Evolutionary conservation across 2,797 vertebrate species (phyloP), one percentile per base, ranked within the genome.

Genomic region (Somateria mollissima): DNA sequence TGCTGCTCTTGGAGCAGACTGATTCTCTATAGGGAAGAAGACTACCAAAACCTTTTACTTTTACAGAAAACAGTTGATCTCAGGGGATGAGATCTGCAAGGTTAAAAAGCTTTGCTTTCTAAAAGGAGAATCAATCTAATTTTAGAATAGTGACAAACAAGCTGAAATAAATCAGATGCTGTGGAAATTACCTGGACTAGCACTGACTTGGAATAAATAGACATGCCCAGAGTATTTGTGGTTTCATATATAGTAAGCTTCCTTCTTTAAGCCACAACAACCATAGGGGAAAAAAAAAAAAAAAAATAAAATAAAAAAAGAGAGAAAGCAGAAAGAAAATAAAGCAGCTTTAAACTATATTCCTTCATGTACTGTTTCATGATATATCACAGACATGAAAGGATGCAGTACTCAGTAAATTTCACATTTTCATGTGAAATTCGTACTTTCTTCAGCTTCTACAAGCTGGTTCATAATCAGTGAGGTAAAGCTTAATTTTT

Each of bases 21-120:
- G 77, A 34, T 84, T 97, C 84, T 97, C 94, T 93, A 4, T 75
- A 41, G 89, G 81, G 86, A 97, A 93, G 92, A 94, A 95, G 39
- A 79, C 82, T 92, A 85, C 54, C 49, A 96, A 97, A 95, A 90
- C 72, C 76, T 92, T 95, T 96, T 84, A 34, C 73, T 97, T 94
- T 96, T 95, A 95, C 78, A 96, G 85, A 91, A 95, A 95, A 90
- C 87, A 47, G 92, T 95, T 97, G 95, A 97, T 97, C 90, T 96
- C 37, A 10, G 20, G 54, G 89, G 70, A 96, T 90, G 84, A 97
- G 82, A 96, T 95, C 92, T 74, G 75, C 89, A 95, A 97, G 92
- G 96, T 96, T 97, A 97, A 97, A 97, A 97, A 94, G 37, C 76
- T 95, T 95, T 97, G 28, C 84, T 97, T 96, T 97, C 78, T 95